Base-by-base conservation (phyloP, 1,140 invertebrate species). In the Aphelinus certus region DNA sequence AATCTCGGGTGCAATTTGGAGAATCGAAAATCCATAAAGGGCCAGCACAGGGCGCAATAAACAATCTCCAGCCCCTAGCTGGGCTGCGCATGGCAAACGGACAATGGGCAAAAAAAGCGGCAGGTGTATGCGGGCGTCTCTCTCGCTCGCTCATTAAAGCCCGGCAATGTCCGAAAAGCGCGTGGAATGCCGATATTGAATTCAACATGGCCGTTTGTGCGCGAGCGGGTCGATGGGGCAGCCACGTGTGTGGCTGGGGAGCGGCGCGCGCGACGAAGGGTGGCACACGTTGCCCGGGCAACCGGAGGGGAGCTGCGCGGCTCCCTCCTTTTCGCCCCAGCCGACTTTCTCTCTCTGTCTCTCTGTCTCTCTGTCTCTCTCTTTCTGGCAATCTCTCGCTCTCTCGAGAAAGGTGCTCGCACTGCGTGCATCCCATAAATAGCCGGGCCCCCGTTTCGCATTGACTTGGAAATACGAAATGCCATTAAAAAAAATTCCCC, bases 161-260 rank as follows among this genome's bases (percentile, higher is more conserved):
- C 79, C 76, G 76, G 26, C 81, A 81, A 81, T 76, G 79, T 82
- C 78, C 71, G 77, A 73, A 84, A 85, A 88, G 87, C 86, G 83
- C 81, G 47, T 78, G 77, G 84, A 86, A 87, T 84, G 85, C 83
- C 83, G 83, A 88, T 87, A 88, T 87, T 87, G 86, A 87, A 88
- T 88, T 87, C 87, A 88, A 85, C 85, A 88, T 88, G 86, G 86
- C 87, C 82, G 85, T 84, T 82, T 82, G 77, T 77, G 73, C 71
- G 72, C 68, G 64, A 53, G n/a, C 61, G 47, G 71, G 73, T 73
- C 47, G 71, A 75, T 75, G 3, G 10, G 1, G 7, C 1, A n/a
- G 10, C 10, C 9, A 57, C 51, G 73, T 69, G 45, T 61, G 46
- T 45, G 26, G 71, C 75, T 69, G 77, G 74, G 76, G 76, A 79